Evolutionary conservation across 2,797 vertebrate species (phyloP).

Genomic region (Phoxinus dragarum): DNA sequence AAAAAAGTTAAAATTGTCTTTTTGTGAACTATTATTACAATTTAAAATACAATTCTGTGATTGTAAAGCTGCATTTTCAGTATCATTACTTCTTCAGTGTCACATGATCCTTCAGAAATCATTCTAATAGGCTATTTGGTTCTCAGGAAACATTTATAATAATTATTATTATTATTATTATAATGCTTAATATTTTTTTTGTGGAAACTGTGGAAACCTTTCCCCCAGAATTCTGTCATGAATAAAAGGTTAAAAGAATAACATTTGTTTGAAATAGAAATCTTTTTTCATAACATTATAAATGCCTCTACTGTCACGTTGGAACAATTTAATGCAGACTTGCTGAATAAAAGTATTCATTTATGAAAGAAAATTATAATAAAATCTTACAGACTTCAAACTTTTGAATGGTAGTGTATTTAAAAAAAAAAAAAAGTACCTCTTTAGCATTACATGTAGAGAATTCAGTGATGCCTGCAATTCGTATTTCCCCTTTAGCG

Average conservation of each 20-base stretch:
- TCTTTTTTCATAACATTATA: neutral
- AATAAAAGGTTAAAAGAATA: neutral
- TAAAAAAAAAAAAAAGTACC: constrained; percentile 67
- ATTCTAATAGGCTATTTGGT: neutral
- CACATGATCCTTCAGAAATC: neutral
- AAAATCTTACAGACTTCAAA: neutral
- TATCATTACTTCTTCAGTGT: neutral
- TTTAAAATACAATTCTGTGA: neutral
- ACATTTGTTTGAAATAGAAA: neutral
- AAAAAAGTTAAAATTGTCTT: no score
- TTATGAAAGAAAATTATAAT: neutral
- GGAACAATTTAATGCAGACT: neutral
- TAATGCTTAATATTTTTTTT: no score
- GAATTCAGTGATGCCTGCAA: constrained; percentile 90
- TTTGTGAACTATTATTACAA: no score
- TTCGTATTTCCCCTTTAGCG: constrained; percentile 86
- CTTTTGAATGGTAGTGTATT: neutral
- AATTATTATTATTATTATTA: no score
- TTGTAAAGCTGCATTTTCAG: neutral
- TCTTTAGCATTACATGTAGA: constrained; percentile 90
- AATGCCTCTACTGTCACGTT: neutral
- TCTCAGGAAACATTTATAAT: neutral
- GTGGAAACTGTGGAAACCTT: no score
- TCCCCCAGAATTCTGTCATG: neutral
- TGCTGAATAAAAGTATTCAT: neutral